A percentile compares a stretch with the other conserved stretches of the same genome.
These are phyloP conservation scores for Kryptolebias marmoratus DNA, from an alignment of 2,113 vertebrate species.

Conservation along the genomic window DNA sequence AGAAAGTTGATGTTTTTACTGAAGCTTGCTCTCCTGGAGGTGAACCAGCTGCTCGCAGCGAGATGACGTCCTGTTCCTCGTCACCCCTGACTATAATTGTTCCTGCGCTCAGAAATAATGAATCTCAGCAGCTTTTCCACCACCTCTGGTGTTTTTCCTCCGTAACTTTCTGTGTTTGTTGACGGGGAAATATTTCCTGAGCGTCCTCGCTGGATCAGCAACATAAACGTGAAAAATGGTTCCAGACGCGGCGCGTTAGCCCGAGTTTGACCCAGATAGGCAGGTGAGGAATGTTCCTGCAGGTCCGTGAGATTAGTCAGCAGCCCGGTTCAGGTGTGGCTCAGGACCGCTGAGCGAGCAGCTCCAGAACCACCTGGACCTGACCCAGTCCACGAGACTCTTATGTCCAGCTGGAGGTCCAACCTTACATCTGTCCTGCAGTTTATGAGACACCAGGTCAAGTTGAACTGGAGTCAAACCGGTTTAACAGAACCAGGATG, in stretches of 20 bases:
- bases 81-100: background rate
- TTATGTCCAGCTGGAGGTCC: too few species aligned
- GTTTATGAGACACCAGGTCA: too few species aligned
- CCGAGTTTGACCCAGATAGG: constrained; percentile 36
- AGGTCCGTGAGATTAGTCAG: constrained; percentile 27
- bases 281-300: constrained; percentile 39
- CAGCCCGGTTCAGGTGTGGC: constrained; percentile 18
- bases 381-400: background rate
- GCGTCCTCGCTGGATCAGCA: constrained; percentile 37
- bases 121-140: background rate
- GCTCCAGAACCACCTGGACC: background rate
- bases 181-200: constrained; percentile 31
- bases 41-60: background rate
- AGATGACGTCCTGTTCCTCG: background rate
- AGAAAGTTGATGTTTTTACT: too few species aligned
- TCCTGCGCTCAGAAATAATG: constrained; percentile 1
- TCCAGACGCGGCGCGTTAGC: constrained; percentile 17
- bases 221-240: constrained; percentile 8
- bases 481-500: too few species aligned
- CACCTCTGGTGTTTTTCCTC: background rate
- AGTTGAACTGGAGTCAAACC: too few species aligned
- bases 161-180: constrained; percentile 15
- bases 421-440: too few species aligned
- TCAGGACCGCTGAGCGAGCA: background rate
- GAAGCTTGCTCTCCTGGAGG: background rate